Evolutionary conservation across 2,888 invertebrate genomes (phyloP), one percentile per base, ranked within the genome.

Genomic region (Elysia crispata): DNA sequence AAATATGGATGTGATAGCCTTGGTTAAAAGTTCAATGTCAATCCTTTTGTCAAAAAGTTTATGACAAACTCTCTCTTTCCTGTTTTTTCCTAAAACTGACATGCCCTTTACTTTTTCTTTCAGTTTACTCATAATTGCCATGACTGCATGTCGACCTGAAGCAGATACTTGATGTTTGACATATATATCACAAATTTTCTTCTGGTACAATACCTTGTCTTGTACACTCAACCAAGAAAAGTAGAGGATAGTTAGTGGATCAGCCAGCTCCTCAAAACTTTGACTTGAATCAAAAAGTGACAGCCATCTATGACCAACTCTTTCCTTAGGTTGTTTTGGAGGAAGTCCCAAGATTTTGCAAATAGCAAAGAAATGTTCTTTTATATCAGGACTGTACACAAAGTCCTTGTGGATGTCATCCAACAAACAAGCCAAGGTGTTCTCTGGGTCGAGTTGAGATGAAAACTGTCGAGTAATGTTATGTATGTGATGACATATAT

Each of bases 401-500:
- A 81, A 64, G 31, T 83, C 82, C 15, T 31, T n/a, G n/a, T n/a
- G n/a, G n/a, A n/a, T n/a, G 41, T 83, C 82, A 50, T 70, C 50
- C 18, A 77, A 49, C 60, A 83, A 69, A 28, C 28, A 31, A 28
- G 82, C 80, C 30, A 81, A 33, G 33, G 30, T 15, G 33, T 70
- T 67, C 5, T 72, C 25, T 1, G n/a, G 30, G 18, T 74, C 74
- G 57, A 83, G 83, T 1, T 30, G 31, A 5, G 49, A n/a, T 67
- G 64, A 77, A 75, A 83, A 83, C 15, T 62, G 28, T 54, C 81
- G 60, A 6, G 49, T 50, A 57, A 62, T 69, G 69, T 83, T 83
- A 62, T 83, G 82, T 20, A 81, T 62, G 64, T 83, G 80, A 41
- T 83, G 82, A 50, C 82, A 83, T 3, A 77, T 74, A 60, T 83